These are phyloP conservation scores for Spialia ferax DNA, from an alignment of 2,888 invertebrate genomes.

Conservation along the genomic window DNA sequence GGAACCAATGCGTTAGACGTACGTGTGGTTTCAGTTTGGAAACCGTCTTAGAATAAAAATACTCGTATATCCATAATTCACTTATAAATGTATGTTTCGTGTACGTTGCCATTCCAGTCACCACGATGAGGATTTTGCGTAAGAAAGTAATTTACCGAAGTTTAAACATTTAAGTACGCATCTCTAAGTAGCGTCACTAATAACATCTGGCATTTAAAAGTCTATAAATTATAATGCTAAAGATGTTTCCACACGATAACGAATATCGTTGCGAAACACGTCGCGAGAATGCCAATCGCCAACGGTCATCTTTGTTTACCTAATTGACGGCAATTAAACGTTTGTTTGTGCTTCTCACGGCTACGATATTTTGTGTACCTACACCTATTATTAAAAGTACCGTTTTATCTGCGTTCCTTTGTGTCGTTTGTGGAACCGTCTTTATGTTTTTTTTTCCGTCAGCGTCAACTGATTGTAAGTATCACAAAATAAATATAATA, in stretches of 20 bases:
- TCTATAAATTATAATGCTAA: slow-evolving; percentile 33
- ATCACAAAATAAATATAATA: too few species aligned
- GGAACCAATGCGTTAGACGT: too few species aligned
- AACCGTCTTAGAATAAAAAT: too few species aligned
- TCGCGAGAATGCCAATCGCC: slow-evolving; percentile 32
- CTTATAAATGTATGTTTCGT: too few species aligned
- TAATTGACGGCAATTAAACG: slow-evolving; percentile 42
- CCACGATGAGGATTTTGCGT: too few species aligned
- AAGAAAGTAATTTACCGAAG: not conserved
- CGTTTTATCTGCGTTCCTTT: slow-evolving; percentile 10
- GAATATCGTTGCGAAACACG: slow-evolving; percentile 40
- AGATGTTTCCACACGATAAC: slow-evolving; percentile 42
- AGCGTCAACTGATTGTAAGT: too few species aligned
- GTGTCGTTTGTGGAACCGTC: too few species aligned
- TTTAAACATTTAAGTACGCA: slow-evolving; percentile 2
- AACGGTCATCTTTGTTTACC: slow-evolving; percentile 45
- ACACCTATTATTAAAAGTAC: slow-evolving; percentile 20
- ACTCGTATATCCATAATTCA: too few species aligned
- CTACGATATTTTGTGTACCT: slow-evolving; percentile 7
- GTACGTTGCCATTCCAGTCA: too few species aligned
- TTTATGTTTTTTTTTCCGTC: too few species aligned
- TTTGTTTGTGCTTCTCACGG: slow-evolving; percentile 43
- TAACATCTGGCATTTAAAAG: slow-evolving; percentile 14
- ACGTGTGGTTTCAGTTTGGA: too few species aligned
- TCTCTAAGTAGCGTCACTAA: slow-evolving; percentile 3